Percentiles rank a stretch among this genome's conserved stretches.
Conservation (phyloP, 2,113 vertebrate genomes). For the Cynopterus brachyotis region DNA sequence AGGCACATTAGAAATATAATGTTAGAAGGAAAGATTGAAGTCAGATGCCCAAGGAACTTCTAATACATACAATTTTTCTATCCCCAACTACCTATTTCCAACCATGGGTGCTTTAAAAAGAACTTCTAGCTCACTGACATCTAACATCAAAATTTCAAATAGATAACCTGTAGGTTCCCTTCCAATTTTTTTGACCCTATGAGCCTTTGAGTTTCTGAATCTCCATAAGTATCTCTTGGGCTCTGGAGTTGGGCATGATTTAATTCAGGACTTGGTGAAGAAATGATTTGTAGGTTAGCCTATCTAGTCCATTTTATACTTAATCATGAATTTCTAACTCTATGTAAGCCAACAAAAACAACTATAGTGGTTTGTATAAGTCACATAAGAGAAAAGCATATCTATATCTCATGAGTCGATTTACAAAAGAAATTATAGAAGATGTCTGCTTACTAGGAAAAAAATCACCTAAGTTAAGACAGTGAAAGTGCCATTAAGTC, state of each 20-base stretch:
- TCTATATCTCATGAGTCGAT: constrained; percentile 66
- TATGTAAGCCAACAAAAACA: background rate
- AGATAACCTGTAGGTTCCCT: background rate
- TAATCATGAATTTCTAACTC: constrained; percentile 32
- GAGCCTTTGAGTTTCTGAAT: background rate
- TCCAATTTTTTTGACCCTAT: background rate
- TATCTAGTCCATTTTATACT: background rate
- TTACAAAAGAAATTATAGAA: constrained; percentile 73
- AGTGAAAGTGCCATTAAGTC: constrained; percentile 73
- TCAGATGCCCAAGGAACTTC: background rate
- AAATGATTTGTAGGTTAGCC: constrained; percentile 1
- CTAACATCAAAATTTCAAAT: background rate
- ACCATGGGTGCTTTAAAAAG: background rate
- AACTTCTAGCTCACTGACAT: background rate
- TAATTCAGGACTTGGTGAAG: background rate
- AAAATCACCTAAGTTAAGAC: constrained; percentile 66
- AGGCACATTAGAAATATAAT: background rate
- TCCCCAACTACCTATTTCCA: background rate
- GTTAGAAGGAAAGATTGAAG: background rate
- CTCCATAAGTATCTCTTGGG: background rate
- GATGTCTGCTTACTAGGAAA: constrained; percentile 63
- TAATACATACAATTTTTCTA: background rate
- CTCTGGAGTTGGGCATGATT: background rate
- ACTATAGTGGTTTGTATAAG: constrained; percentile 34
- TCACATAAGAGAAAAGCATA: constrained; percentile 39